Evolutionary conservation across 2,888 invertebrate species (phyloP), one percentile per base, ranked within the genome.

Genomic region (Sepiola atlantica): DNA sequence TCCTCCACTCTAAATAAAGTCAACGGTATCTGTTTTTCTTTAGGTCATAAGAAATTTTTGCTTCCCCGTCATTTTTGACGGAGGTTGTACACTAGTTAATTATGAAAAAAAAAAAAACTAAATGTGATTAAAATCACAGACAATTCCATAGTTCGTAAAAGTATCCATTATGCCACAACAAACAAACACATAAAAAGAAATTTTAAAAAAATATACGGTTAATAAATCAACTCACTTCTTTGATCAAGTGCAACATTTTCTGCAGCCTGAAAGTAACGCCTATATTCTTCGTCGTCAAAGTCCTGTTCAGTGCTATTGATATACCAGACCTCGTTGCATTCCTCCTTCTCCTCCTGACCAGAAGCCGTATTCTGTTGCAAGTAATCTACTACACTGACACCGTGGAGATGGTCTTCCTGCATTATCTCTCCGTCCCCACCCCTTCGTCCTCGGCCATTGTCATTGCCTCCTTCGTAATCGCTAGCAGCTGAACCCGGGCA

Each of bases 261-360:
- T 92, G 96, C 95, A 54, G 96, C 96, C 77, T 95, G 95, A 95
- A 96, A 96, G 94, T 95, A 96, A 94, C 95, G 95, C 90, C 95
- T 95, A 32, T 95, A 95, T 94, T 95, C 95, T 54, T 96, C 96
- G 16, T 95, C 95, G 35, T 95, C 94, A 14, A 90, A 20, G 90
- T 94, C 94, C 91, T 91, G 94, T 28, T 54, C 94, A 20, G n/a
- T 45, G 21, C 90, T 35, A 45, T 95, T 94, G 16, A 55, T 21
- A 92, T 96, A 96, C 96, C 96, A 96, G 92, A 95, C 95, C 20
- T 96, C 96, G 45, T 95, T 95, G 32, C 55, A 93, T 91, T 95
- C 90, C 35, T 93, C 57, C 55, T 93, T 93, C 55, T 93, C n/a
- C 4, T 35, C 54, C 55, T 92, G 92, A 92, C 45, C 55, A 55